These are phyloP conservation scores for Brienomyrus longianalis DNA, from an alignment of 2,113 vertebrate species.

Conservation along the genomic window DNA sequence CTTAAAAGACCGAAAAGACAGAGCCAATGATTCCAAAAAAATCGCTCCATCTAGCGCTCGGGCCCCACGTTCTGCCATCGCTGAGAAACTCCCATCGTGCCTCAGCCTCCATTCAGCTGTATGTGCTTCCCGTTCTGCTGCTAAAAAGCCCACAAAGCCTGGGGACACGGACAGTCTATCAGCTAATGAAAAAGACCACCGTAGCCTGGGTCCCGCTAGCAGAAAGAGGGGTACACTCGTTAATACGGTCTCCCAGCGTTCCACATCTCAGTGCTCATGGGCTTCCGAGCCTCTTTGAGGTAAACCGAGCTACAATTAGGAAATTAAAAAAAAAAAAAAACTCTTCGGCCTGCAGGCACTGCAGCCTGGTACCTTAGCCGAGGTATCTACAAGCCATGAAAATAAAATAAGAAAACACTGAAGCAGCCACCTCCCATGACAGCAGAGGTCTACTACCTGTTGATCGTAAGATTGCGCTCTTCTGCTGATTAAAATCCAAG, in stretches of 20 bases:
- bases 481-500: background rate
- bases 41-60: background rate
- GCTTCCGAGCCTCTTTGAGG: background rate
- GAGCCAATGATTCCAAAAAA: background rate
- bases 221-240: background rate
- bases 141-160: background rate
- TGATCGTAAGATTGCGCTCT: background rate
- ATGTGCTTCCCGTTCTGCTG: background rate
- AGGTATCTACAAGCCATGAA: background rate
- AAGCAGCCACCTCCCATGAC: background rate
- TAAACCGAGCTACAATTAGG: background rate
- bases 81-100: background rate
- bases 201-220: background rate
- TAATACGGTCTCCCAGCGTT: background rate
- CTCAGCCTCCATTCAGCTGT: background rate
- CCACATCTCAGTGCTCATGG: background rate
- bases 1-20: background rate
- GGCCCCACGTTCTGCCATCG: background rate
- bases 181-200: background rate
- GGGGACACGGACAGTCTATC: background rate
- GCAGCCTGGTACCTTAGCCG: background rate
- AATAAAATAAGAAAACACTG: background rate
- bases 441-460: background rate
- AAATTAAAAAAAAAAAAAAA: background rate
- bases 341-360: background rate